Conservation (phyloP, 2,113 vertebrate genomes). For the Solea senegalensis region DNA sequence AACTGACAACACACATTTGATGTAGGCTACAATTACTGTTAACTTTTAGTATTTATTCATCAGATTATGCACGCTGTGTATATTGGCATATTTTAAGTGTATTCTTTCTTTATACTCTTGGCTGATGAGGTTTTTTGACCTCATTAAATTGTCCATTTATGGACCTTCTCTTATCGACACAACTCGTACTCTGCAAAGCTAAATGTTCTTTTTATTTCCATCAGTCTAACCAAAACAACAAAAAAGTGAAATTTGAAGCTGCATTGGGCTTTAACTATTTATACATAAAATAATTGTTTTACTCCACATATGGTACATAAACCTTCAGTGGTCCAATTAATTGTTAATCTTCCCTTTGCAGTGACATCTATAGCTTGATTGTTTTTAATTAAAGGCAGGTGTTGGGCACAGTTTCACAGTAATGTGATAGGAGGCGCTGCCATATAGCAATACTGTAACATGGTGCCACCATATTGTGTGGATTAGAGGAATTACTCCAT, state of each 20-base stretch:
- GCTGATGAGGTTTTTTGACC: too few relatives aligned
- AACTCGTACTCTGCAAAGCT: too few relatives aligned
- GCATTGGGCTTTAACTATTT: not conserved
- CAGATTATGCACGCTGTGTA: too few relatives aligned
- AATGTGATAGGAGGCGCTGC: conserved; percentile 64
- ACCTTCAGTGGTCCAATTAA: conserved; percentile 27
- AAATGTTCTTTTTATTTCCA: too few relatives aligned
- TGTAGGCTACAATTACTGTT: not conserved
- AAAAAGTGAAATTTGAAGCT: not conserved
- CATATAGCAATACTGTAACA: conserved; percentile 54
- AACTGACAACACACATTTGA: not conserved
- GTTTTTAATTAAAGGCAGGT: conserved; percentile 72
- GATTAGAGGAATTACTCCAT: conserved; percentile 79
- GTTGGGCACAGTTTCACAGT: conserved; percentile 69
- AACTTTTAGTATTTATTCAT: not conserved
- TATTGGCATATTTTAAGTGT: not conserved
- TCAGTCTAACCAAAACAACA: not conserved
- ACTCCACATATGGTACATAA: conserved; percentile 4
- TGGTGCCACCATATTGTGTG: conserved; percentile 77
- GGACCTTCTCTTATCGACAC: too few relatives aligned
- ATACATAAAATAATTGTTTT: not conserved
- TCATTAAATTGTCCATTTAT: not conserved
- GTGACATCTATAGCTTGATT: conserved; percentile 49
- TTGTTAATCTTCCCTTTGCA: conserved; percentile 36
- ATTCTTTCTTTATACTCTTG: too few relatives aligned